Evolutionary conservation across 2,797 vertebrate genomes (phyloP), one percentile per base, ranked within the genome.

Genomic region (Lepilemur ruficaudatus): DNA sequence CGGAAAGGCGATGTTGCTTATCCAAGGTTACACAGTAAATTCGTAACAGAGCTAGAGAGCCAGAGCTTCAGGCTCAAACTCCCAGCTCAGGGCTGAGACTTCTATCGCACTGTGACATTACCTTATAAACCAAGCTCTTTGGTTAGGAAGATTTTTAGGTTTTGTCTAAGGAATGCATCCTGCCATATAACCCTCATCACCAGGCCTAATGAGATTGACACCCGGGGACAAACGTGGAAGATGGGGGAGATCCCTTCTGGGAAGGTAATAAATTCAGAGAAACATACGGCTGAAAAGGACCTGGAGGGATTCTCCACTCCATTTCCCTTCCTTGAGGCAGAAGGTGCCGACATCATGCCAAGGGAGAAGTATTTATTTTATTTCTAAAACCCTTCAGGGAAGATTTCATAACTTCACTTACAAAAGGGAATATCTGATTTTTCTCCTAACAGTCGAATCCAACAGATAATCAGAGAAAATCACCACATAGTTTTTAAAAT

Each of bases 301-400:
- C 63, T 23, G 15, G 43, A 43, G 82, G 0, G 1, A 63, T 43
- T 57, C 48, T 87, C n/a, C 25, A 63, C n/a, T 87, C 43, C 17
- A 17, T 22, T 93, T 93, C 46, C 65, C 32, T 67, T 92, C 84
- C 88, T 78, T 0, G 38, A 87, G 90, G 84, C 83, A 50, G 70
- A 85, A 86, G 67, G 52, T 7, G 0, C 48, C n/a, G 91, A 91
- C 61, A 55, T 55, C 65, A 38, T 28, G 89, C 61, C 20, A 43
- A 7, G 61, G 10, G 38, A 86, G 52, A 89, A 30, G 50, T 28
- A 80, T 25, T 82, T 84, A 46, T 50, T 41, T 93, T 61, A 72
- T 90, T 91, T 94, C 82, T 95, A 75, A 94, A 96, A 70, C 59
- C 52, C 91, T 92, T 92, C 43, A 78, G 95, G 72, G 46, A 84